Evolutionary conservation across 2,113 vertebrate genomes (phyloP).

Genomic region (Mystacornis crossleyi): DNA sequence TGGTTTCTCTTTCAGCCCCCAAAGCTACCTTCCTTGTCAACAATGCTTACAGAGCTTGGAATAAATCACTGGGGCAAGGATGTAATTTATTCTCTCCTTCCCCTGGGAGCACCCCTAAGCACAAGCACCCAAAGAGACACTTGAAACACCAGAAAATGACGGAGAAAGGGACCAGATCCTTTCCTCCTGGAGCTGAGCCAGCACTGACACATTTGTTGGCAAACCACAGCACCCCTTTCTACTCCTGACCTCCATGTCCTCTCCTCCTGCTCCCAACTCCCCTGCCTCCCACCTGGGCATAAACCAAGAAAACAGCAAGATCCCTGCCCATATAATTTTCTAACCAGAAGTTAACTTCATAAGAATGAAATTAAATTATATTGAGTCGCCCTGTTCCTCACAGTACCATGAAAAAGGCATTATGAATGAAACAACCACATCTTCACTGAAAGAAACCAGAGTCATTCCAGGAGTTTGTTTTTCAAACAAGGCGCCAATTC

Average conservation of each 20-base stretch:
- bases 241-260: neutral
- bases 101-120: neutral
- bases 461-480: neutral
- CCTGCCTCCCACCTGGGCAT: neutral
- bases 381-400: neutral
- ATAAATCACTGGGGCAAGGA: neutral
- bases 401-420: fast-evolving
- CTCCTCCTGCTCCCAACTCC: neutral
- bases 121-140: neutral
- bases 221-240: neutral
- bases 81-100: neutral
- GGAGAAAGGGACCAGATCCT: neutral
- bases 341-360: neutral
- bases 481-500: neutral
- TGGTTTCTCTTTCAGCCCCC: neutral
- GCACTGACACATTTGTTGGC: fast-evolving
- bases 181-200: neutral
- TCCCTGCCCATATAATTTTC: neutral
- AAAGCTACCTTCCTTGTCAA: neutral
- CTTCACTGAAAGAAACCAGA: neutral
- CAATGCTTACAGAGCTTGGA: neutral
- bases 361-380: neutral
- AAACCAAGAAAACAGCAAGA: neutral
- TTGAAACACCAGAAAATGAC: neutral
- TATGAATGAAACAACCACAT: neutral